These are phyloP conservation scores for Callosobruchus maculatus DNA, from an alignment of 2,888 invertebrate species.

Conservation along the genomic window DNA sequence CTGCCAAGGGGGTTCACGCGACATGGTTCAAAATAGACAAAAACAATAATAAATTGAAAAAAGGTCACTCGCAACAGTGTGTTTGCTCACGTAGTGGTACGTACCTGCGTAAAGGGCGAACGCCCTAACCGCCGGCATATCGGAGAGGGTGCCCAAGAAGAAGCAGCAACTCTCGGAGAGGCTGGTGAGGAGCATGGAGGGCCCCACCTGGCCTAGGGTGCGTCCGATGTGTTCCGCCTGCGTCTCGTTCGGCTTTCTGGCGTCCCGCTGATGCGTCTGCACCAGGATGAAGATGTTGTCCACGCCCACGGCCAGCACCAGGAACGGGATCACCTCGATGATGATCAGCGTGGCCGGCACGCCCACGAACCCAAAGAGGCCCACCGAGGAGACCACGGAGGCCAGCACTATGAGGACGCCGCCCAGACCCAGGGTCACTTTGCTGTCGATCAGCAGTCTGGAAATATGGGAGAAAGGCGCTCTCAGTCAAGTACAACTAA, in stretches of 20 bases:
- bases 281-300: constrained; percentile 99
- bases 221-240: constrained; percentile 86
- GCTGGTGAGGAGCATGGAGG: constrained; percentile 93
- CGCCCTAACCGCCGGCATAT: constrained; percentile 96
- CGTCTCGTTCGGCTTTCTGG: constrained; percentile 68
- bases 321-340: constrained; percentile 90
- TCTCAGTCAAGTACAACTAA: no score
- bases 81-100: no score
- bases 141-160: constrained; percentile 81
- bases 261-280: constrained; percentile 86
- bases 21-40: no score
- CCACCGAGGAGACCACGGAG: constrained; percentile 90
- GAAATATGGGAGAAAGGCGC: constrained; percentile 46
- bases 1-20: no score
- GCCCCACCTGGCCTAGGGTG: constrained; percentile 90
- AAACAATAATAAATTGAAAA: no score
- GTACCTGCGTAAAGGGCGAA: constrained; percentile 96
- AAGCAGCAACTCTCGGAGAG: constrained; percentile 94
- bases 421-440: constrained; percentile 91
- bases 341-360: constrained; percentile 93
- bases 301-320: constrained; percentile 96
- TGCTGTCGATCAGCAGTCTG: constrained; percentile 85
- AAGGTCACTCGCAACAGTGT: no score
- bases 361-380: constrained; percentile 86
- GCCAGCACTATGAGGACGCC: constrained; percentile 92